Percentiles rank a stretch among this genome's conserved stretches.
Conservation (phyloP, 92 coral and sea anemone species). For the Palythoa grandiflora region DNA sequence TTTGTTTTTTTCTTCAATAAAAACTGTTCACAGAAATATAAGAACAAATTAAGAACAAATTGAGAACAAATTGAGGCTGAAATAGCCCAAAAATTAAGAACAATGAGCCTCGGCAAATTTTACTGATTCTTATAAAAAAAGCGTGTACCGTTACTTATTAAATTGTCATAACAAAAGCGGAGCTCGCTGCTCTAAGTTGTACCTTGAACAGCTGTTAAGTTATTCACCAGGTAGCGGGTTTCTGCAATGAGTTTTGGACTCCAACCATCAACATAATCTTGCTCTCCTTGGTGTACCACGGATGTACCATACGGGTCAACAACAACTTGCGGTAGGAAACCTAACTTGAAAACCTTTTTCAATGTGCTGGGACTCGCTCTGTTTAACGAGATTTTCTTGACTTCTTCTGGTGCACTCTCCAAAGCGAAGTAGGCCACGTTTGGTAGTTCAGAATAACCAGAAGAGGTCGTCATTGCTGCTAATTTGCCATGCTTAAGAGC, state of each 20-base stretch:
- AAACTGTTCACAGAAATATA: too few relatives aligned
- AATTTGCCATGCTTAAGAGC: neutral
- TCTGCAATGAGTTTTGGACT: conserved; percentile 32
- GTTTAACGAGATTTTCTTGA: conserved; percentile 13
- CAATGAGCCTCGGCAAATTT: too few relatives aligned
- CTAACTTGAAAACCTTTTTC: conserved; percentile 16
- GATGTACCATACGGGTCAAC: conserved; percentile 9
- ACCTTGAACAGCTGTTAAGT: neutral
- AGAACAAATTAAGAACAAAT: too few relatives aligned
- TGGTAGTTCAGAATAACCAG: neutral
- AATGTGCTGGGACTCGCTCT: conserved; percentile 8
- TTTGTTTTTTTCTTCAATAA: too few relatives aligned
- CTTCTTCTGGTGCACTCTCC: neutral
- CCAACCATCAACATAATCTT: conserved; percentile 13
- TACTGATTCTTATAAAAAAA: too few relatives aligned
- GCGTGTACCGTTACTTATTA: too few relatives aligned
- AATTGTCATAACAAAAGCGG: too few relatives aligned
- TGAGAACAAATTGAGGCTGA: too few relatives aligned
- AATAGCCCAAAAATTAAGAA: too few relatives aligned
- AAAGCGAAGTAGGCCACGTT: conserved; percentile 15
- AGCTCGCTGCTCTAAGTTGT: too few relatives aligned
- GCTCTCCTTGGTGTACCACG: conserved; percentile 16
- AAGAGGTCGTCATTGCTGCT: conserved; percentile 6
- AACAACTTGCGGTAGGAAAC: conserved; percentile 3
- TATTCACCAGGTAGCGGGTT: neutral